These are phyloP conservation scores for Urocynchramus pylzowi DNA, from an alignment of 2,113 vertebrate species.

Conservation along the genomic window DNA sequence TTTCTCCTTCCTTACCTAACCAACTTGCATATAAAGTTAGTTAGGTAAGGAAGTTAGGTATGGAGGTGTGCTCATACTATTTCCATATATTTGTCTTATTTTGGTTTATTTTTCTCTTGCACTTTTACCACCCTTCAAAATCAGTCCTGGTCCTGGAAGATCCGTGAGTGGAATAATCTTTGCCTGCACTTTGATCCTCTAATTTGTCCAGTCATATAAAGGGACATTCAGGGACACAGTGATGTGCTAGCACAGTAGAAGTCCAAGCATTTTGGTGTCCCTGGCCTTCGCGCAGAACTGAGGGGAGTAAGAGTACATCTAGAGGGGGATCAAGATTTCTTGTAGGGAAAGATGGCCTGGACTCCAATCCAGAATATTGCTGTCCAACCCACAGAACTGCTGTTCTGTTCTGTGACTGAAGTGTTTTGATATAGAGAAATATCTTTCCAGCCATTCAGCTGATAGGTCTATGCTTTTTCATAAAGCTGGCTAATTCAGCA, in stretches of 20 bases:
- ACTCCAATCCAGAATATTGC: not conserved
- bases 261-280: accelerated
- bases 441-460: not conserved
- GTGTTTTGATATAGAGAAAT: slow-evolving; percentile 7
- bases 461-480: not conserved
- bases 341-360: not conserved
- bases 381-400: not conserved
- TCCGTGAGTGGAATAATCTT: not conserved
- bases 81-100: not conserved
- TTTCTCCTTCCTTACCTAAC: not conserved
- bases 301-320: not conserved
- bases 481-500: not conserved
- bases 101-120: not conserved
- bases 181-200: not conserved
- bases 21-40: not conserved
- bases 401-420: not conserved
- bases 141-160: not conserved
- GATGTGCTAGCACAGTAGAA: not conserved
- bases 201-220: not conserved
- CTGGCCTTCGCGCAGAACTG: not conserved
- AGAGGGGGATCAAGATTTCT: not conserved
- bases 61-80: not conserved
- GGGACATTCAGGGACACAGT: not conserved
- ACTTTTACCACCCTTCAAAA: not conserved
- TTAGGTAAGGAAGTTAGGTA: too few relatives aligned